Conservation (phyloP, 2,797 vertebrate genomes). For the Huso huso region DNA sequence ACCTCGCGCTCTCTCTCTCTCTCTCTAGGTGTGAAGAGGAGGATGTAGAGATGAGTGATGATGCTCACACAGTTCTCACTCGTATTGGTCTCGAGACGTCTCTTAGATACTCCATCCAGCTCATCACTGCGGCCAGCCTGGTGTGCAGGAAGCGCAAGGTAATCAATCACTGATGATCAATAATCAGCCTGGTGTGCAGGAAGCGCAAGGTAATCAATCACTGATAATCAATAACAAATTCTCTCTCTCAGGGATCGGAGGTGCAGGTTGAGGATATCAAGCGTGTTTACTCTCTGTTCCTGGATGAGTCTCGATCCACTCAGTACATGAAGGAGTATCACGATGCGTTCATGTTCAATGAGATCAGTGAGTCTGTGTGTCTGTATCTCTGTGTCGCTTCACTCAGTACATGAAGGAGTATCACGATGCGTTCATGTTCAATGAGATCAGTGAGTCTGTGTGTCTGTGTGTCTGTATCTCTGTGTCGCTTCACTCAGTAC, state of each 20-base stretch:
- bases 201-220: constrained; percentile 71
- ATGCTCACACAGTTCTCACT: constrained; percentile 83
- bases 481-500: no score
- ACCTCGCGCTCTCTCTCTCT: no score
- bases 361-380: constrained; percentile 69
- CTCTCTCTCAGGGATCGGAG: constrained; percentile 69
- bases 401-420: no score
- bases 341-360: constrained; percentile 90
- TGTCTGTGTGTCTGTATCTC: no score
- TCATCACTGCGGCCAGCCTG: constrained; percentile 84
- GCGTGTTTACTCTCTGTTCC: constrained; percentile 83
- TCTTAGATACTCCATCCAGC: constrained; percentile 87
- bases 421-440: no score
- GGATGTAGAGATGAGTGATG: constrained; percentile 87
- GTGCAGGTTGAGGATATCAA: constrained; percentile 93
- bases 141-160: constrained; percentile 90
- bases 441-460: no score
- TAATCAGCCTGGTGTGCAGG: constrained; percentile 77
- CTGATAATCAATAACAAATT: neutral
- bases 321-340: constrained; percentile 96
- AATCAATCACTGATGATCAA: neutral
- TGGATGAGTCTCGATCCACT: constrained; percentile 84
- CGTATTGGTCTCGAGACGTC: constrained; percentile 91
- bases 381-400: no score
- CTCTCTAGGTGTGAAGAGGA: constrained; percentile 82